Evolutionary conservation across 92 coral and sea anemone species (phyloP), one percentile per base, ranked within the genome.

Genomic region (Desmophyllum pertusum): DNA sequence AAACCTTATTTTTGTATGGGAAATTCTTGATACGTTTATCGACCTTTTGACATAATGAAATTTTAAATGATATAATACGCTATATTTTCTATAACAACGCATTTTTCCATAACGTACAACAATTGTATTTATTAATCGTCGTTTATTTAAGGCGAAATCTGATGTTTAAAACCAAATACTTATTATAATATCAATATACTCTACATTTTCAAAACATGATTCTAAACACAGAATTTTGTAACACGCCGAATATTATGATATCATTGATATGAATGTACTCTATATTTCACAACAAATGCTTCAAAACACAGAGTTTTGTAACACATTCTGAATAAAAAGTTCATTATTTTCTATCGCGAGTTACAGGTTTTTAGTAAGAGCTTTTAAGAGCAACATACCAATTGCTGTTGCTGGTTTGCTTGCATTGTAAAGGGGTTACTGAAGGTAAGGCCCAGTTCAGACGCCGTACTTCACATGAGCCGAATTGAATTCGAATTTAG

Each of bases 231-330:
- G 9, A 21, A n/a, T 55, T 48, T 48, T 55, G 21, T 10, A 18
- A 18, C 3, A 52, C n/a, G n/a, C n/a, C n/a, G n/a, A n/a, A n/a
- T 14, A 48, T 14, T 21, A 48, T 48, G 53, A 0, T 46, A 3
- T 6, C 51, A 10, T 46, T 3, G 15, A 4, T 46, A n/a, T n/a
- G n/a, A n/a, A n/a, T n/a, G 4, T 48, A 0, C 25, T 55, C 30
- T 23, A 23, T 11, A 18, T 55, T 55, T 23, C 29, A 19, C 11
- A 55, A 3, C 63, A 55, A 55, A 55, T 55, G 63, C n/a, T n/a
- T n/a, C n/a, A n/a, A n/a, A n/a, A n/a, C n/a, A n/a, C 21, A n/a
- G 63, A 55, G 63, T 55, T 55, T 53, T 55, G 63, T 55, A 55
- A 55, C n/a, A 48, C 21, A 21, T 48, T 3, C 25, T 55, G 29